Conservation (phyloP, 1,140 invertebrate species). For the Drosophila pectinifera region DNA sequence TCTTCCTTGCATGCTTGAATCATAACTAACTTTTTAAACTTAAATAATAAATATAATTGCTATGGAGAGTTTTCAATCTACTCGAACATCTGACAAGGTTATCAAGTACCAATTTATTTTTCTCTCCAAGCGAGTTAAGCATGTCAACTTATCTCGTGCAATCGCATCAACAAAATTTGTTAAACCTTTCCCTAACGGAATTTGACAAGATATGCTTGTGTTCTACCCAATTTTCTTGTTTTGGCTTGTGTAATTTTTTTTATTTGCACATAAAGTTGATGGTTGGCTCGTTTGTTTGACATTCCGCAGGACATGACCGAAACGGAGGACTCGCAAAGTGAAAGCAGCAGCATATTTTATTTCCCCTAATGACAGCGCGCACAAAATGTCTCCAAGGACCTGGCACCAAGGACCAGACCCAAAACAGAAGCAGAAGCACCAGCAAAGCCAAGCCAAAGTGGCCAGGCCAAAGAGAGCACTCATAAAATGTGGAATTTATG, state of each 20-base stretch:
- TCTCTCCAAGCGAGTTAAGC: not conserved
- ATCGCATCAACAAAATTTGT: slow-evolving; percentile 12
- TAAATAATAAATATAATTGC: no score
- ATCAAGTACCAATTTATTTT: not conserved
- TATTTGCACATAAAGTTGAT: slow-evolving; percentile 81
- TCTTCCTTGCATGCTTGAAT: no score
- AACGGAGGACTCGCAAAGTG: slow-evolving; percentile 35
- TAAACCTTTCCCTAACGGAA: slow-evolving; percentile 14
- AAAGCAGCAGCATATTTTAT: slow-evolving; percentile 75
- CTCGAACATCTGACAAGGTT: no score
- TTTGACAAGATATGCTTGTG: slow-evolving; percentile 23
- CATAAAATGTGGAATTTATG: slow-evolving; percentile 85
- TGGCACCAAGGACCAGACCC: slow-evolving; percentile 21
- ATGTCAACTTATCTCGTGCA: slow-evolving; percentile 11
- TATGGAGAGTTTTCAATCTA: no score
- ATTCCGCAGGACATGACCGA: slow-evolving; percentile 79
- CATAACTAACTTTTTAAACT: no score
- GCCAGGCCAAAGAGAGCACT: slow-evolving; percentile 58
- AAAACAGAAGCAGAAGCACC: slow-evolving; percentile 22
- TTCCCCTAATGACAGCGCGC: slow-evolving; percentile 79
- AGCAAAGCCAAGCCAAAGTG: slow-evolving; percentile 40
- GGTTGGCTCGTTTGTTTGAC: slow-evolving; percentile 77
- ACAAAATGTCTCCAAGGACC: slow-evolving; percentile 75
- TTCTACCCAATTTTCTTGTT: slow-evolving; percentile 33
- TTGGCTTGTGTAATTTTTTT: slow-evolving; percentile 68